Conservation (phyloP, 2,797 vertebrate species). For the Kryptopterus vitreolus region DNA sequence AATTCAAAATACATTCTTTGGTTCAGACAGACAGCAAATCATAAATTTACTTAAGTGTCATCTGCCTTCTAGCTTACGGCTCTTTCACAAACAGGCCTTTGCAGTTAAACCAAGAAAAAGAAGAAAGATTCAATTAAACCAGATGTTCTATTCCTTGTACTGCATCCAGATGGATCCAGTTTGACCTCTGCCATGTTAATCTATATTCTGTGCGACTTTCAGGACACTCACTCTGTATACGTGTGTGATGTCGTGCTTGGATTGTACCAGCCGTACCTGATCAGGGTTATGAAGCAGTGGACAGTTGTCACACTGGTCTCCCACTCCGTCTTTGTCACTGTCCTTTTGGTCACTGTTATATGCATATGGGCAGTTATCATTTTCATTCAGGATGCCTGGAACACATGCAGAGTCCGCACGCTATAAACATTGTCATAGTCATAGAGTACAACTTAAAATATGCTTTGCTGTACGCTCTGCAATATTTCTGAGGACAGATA, state of each 20-base stretch:
- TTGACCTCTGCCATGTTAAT: too few species aligned
- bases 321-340: conserved; percentile 92
- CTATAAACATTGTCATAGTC: not conserved
- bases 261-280: conserved; percentile 74
- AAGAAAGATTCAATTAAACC: too few species aligned
- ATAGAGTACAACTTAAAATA: not conserved
- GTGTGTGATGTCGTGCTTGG: not conserved
- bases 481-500: not conserved
- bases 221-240: not conserved
- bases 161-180: too few species aligned
- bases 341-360: conserved; percentile 96
- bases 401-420: not conserved
- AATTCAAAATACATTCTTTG: too few species aligned
- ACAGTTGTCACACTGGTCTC: conserved; percentile 98
- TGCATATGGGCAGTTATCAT: conserved; percentile 92
- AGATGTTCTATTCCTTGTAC: too few species aligned
- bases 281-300: conserved; percentile 93
- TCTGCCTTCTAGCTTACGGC: too few species aligned
- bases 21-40: too few species aligned
- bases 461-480: not conserved
- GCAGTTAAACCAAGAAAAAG: too few species aligned
- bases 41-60: too few species aligned
- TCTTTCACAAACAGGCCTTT: too few species aligned
- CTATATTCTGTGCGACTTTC: too few species aligned
- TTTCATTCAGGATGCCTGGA: conserved; percentile 89